phyloP scores from a whole-genome alignment of 2,113 vertebrate genomes.

The Heterochromis multidens region DNA sequence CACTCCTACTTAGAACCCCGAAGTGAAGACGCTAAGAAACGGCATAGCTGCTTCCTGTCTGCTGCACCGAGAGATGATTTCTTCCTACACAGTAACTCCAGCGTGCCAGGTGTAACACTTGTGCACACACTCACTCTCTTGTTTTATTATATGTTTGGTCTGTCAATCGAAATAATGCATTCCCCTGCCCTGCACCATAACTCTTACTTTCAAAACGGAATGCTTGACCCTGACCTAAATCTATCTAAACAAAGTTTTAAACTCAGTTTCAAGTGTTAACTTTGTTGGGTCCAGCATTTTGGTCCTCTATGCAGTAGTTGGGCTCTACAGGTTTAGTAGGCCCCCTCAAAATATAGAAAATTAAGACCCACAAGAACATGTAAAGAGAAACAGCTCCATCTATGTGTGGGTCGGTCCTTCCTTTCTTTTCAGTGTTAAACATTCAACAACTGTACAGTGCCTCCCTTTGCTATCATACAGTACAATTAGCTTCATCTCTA shows the following conservation, averaged over 20 bases:
- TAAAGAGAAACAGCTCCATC: background rate
- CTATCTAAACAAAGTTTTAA: background rate
- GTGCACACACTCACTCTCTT: background rate
- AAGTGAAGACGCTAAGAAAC: conserved; percentile 64
- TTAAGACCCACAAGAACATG: background rate
- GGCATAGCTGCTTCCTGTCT: conserved; percentile 78
- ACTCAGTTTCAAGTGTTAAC: background rate
- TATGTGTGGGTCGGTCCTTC: background rate
- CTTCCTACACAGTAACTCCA: conserved; percentile 25
- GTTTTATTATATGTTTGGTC: background rate
- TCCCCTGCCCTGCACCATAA: background rate
- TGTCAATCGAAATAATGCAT: background rate
- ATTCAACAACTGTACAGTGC: background rate
- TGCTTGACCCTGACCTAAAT: background rate
- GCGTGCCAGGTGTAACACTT: conserved; percentile 50
- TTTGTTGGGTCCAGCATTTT: background rate
- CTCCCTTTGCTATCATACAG: conserved; percentile 20
- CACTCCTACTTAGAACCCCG: conserved; percentile 61
- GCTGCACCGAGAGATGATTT: conserved; percentile 46
- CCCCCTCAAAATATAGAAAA: background rate
- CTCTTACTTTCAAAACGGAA: background rate
- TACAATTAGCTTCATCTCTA: conserved; percentile 68
- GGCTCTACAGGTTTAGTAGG: background rate
- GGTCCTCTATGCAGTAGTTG: background rate
- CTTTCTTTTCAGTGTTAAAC: background rate